A percentile compares a stretch with the other conserved stretches of the same genome.
Evolutionary conservation across 2,113 vertebrate genomes (phyloP).

Genomic region (Pungitius pungitius): DNA sequence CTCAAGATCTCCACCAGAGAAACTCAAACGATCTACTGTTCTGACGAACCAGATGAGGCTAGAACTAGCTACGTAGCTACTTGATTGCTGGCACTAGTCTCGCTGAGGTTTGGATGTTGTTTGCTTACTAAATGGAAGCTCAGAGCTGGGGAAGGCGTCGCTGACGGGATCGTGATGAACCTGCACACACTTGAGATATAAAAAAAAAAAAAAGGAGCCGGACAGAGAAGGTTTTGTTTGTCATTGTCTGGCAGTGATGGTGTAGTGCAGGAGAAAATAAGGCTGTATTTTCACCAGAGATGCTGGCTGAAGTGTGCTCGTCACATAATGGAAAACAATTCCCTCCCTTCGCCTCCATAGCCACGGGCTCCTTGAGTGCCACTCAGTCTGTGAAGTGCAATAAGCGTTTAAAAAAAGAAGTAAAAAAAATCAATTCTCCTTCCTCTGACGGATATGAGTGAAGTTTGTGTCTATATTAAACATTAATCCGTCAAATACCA

Average conservation of each 20-base stretch:
- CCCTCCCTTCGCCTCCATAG: conserved; percentile 7
- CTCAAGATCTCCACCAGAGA: background rate
- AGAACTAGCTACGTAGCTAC: background rate
- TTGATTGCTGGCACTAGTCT: background rate
- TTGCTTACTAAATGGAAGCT: background rate
- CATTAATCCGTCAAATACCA: conserved; percentile 12
- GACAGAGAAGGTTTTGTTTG: conserved; percentile 12
- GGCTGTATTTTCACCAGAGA: conserved; percentile 30
- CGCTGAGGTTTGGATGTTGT: background rate
- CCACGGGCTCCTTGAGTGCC: conserved; percentile 28
- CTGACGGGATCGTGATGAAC: background rate
- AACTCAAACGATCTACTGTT: background rate
- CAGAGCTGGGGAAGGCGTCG: background rate
- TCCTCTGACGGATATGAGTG: background rate
- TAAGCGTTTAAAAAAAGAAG: background rate
- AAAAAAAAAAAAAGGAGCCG: background rate
- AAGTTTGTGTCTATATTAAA: background rate
- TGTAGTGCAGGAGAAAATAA: conserved; percentile 19
- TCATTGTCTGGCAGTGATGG: conserved; percentile 10
- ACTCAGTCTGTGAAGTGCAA: conserved; percentile 18
- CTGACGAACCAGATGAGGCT: background rate
- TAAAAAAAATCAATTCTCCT: background rate
- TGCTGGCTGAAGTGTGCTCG: conserved; percentile 43
- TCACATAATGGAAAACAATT: conserved; percentile 39
- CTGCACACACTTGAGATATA: conserved; percentile 3